Conservation (phyloP, 2,113 vertebrate species). For the Triplophysa dalaica region DNA sequence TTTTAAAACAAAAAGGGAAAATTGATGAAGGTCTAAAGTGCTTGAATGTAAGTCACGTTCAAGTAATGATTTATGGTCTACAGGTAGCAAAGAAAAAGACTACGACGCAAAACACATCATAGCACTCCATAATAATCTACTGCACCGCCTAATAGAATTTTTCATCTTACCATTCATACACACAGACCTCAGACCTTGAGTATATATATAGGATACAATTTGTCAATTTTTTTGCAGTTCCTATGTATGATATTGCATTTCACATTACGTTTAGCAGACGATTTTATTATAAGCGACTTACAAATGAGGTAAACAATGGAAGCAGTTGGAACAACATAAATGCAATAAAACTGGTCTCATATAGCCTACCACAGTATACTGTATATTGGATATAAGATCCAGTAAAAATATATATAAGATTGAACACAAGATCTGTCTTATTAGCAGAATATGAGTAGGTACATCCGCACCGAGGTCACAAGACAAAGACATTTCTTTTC, state of each 20-base stretch:
- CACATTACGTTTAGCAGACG: too few relatives aligned
- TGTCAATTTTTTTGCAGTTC: neutral
- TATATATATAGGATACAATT: too few relatives aligned
- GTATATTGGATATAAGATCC: too few relatives aligned
- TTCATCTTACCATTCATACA: constrained; percentile 3
- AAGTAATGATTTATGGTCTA: constrained; percentile 30
- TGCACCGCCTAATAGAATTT: neutral
- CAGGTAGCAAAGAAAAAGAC: constrained; percentile 6
- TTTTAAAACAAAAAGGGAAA: constrained; percentile 27
- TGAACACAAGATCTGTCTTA: constrained; percentile 9
- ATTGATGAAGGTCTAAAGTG: neutral
- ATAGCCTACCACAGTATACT: too few relatives aligned
- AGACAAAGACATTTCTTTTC: constrained; percentile 28
- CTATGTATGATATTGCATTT: too few relatives aligned
- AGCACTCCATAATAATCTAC: neutral
- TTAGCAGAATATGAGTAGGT: constrained; percentile 22
- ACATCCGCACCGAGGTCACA: constrained; percentile 28
- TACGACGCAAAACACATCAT: constrained; percentile 9
- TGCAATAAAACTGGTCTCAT: too few relatives aligned
- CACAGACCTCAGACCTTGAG: neutral
- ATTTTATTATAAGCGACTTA: too few relatives aligned
- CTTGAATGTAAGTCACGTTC: constrained; percentile 9
- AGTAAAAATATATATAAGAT: neutral
- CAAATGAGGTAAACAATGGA: too few relatives aligned
- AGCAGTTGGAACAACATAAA: too few relatives aligned